Percentiles rank a stretch among this genome's conserved stretches.
phyloP scores from a whole-genome alignment of 1,140 invertebrate genomes.

The Drosophila lowei region DNA sequence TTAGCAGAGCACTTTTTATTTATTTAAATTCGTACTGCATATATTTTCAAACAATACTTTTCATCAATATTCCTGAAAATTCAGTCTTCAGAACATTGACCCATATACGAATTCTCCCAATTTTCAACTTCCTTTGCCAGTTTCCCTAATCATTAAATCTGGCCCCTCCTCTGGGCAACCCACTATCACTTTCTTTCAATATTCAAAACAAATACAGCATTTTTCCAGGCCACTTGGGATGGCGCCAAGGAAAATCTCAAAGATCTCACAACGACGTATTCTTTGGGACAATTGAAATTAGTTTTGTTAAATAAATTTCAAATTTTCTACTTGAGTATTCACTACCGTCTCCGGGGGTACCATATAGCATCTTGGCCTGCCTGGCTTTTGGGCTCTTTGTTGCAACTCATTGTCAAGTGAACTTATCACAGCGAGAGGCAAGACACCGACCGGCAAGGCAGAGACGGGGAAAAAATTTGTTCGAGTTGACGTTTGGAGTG shows the following conservation, averaged over 20 bases:
- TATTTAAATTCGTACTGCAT: too few species aligned
- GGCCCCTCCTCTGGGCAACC: background rate
- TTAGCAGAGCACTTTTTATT: too few species aligned
- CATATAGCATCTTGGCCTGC: constrained; percentile 24
- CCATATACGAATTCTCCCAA: too few species aligned
- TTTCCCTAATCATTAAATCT: background rate
- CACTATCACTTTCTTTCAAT: constrained; percentile 68
- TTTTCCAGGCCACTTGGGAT: constrained; percentile 58
- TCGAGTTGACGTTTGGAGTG: constrained; percentile 79
- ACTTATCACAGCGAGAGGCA: constrained; percentile 61
- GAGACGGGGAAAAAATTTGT: constrained; percentile 52
- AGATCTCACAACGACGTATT: constrained; percentile 35
- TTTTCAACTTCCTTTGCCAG: background rate
- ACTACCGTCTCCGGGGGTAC: constrained; percentile 60
- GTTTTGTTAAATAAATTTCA: constrained; percentile 79
- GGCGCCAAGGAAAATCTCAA: constrained; percentile 75
- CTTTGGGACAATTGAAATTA: constrained; percentile 72
- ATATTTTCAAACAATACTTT: too few species aligned
- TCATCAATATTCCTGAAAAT: too few species aligned
- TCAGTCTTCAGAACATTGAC: too few species aligned
- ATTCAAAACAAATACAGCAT: constrained; percentile 30
- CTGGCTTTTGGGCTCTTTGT: constrained; percentile 67
- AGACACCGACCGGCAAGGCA: constrained; percentile 32
- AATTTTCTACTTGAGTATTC: constrained; percentile 71
- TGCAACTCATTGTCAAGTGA: constrained; percentile 82